phyloP scores from a whole-genome alignment of 1,140 invertebrate species.

The Bombus terrestris region DNA sequence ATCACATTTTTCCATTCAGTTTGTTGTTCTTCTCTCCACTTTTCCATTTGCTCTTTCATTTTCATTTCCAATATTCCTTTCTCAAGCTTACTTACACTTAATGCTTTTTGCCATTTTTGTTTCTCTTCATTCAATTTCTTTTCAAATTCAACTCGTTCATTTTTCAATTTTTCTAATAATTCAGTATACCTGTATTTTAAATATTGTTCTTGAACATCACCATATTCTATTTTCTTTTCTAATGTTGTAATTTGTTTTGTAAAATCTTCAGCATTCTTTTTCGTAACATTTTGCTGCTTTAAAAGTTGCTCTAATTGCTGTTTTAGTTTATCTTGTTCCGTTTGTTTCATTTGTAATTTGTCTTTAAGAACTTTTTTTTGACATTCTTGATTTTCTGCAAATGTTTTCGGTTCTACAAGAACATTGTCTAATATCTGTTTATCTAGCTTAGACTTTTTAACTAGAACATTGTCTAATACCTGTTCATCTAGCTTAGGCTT shows the following conservation, averaged over 20 bases:
- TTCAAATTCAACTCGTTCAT: slow-evolving; percentile 82
- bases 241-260: slow-evolving; percentile 78
- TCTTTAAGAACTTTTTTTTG: slow-evolving; percentile 80
- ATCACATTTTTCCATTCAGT: slow-evolving; percentile 75
- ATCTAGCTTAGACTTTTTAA: slow-evolving; percentile 80
- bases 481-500: slow-evolving; percentile 48
- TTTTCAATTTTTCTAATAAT: slow-evolving; percentile 80
- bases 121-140: slow-evolving; percentile 81
- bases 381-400: slow-evolving; percentile 81
- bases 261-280: slow-evolving; percentile 75
- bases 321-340: slow-evolving; percentile 81
- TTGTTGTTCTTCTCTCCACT: slow-evolving; percentile 78
- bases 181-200: slow-evolving; percentile 81
- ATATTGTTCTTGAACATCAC: slow-evolving; percentile 80
- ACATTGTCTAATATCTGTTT: slow-evolving; percentile 73
- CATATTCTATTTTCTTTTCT: slow-evolving; percentile 81
- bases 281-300: slow-evolving; percentile 74
- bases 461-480: slow-evolving; percentile 75
- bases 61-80: slow-evolving; percentile 79
- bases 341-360: slow-evolving; percentile 79
- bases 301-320: slow-evolving; percentile 80
- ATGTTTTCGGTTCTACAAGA: slow-evolving; percentile 81
- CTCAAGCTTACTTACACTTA: slow-evolving; percentile 81
- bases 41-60: slow-evolving; percentile 80
- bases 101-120: slow-evolving; percentile 80